Evolutionary conservation across 2,113 vertebrate genomes (phyloP).

Genomic region (Marmota monax): DNA sequence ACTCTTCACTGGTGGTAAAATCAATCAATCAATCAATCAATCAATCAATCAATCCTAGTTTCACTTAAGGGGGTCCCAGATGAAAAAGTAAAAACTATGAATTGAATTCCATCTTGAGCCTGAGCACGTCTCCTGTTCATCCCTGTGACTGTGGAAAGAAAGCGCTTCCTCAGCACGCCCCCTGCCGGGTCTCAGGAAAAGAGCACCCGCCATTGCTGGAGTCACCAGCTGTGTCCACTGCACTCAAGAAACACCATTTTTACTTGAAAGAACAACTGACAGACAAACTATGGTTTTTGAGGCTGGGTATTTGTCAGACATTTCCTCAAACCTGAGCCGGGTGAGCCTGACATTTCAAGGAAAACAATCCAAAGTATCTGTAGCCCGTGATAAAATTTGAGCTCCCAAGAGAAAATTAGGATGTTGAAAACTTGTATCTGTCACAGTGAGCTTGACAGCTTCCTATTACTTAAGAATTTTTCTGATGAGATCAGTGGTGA

Average conservation of each 20-base stretch:
- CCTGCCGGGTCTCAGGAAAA: fast-evolving
- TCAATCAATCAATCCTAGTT: not conserved
- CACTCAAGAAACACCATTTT: slow-evolving; percentile 7
- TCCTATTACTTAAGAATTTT: not conserved
- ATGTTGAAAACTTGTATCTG: slow-evolving; percentile 1
- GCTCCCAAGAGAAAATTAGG: slow-evolving; percentile 71
- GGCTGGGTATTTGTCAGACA: slow-evolving; percentile 20
- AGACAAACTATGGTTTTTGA: not conserved
- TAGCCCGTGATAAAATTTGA: slow-evolving; percentile 38
- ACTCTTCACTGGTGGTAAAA: not conserved
- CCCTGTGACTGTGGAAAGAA: not conserved
- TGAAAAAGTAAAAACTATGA: not conserved
- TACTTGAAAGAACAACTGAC: slow-evolving; percentile 36
- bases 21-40: no score
- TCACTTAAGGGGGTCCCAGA: not conserved
- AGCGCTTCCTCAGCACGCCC: not conserved
- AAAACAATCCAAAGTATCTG: slow-evolving; percentile 57
- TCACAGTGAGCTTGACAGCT: slow-evolving; percentile 49
- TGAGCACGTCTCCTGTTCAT: not conserved
- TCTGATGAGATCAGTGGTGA: not conserved
- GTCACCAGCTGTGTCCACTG: not conserved
- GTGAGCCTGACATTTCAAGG: slow-evolving; percentile 56
- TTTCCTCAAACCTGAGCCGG: slow-evolving; percentile 50
- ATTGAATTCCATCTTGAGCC: not conserved
- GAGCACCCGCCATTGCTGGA: not conserved